Evolutionary conservation across 2,888 invertebrate genomes (phyloP).

Genomic region (Drosophila colorata): DNA sequence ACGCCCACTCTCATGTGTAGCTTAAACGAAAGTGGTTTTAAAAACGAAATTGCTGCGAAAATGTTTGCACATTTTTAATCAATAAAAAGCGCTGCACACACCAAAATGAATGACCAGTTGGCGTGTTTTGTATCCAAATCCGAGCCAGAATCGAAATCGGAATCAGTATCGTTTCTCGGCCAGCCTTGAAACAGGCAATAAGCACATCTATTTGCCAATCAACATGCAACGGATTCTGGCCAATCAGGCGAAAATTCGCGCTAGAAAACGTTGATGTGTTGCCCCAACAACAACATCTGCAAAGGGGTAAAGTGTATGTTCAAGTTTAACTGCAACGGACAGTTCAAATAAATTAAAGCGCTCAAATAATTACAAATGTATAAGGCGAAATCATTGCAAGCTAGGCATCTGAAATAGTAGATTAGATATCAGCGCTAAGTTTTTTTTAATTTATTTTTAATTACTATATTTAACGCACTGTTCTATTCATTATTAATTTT

Average conservation of each 20-base stretch:
- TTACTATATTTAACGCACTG: not conserved
- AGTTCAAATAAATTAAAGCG: constrained; percentile 7
- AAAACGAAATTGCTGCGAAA: constrained; percentile 78
- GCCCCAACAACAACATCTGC: constrained; percentile 11
- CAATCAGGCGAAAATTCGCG: constrained; percentile 48
- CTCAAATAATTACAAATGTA: not conserved
- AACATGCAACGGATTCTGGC: constrained; percentile 53
- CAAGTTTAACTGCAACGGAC: constrained; percentile 6
- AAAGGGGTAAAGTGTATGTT: constrained; percentile 19
- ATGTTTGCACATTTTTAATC: constrained; percentile 81
- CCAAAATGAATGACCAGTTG: constrained; percentile 62
- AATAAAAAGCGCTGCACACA: constrained; percentile 56
- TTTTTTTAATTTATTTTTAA: not conserved
- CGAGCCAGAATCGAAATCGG: constrained; percentile 4
- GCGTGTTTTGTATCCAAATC: constrained; percentile 50
- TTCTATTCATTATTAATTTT: not conserved
- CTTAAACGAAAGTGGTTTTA: constrained; percentile 78
- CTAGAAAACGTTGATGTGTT: constrained; percentile 21
- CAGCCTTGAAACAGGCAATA: constrained; percentile 52
- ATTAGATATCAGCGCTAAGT: too few species aligned
- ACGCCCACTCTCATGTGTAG: constrained; percentile 37
- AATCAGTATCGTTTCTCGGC: constrained; percentile 3
- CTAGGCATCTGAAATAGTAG: not conserved
- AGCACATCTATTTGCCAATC: constrained; percentile 58
- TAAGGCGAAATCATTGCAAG: not conserved